These are phyloP conservation scores for Brachynemurus nebulosus DNA, from an alignment of 2,888 invertebrate species.

Conservation along the genomic window DNA sequence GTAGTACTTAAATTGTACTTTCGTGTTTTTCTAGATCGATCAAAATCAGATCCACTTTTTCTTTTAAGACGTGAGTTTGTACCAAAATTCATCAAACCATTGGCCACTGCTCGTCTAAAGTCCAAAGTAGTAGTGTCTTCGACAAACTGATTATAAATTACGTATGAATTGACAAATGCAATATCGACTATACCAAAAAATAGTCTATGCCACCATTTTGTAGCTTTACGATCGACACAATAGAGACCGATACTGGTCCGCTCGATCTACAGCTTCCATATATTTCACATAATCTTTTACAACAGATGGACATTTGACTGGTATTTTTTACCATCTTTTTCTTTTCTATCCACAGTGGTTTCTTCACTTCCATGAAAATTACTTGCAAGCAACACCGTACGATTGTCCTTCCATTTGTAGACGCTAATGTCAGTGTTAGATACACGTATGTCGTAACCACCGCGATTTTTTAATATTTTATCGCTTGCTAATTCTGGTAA, in stretches of 20 bases:
- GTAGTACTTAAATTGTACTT: background rate
- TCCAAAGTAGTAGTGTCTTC: background rate
- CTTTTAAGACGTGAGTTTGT: background rate
- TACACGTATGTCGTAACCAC: conserved; percentile 14
- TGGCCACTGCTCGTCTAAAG: background rate
- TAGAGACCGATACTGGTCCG: conserved; percentile 21
- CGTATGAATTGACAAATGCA: conserved; percentile 15
- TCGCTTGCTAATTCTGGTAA: no score
- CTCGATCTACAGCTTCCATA: conserved; percentile 18
- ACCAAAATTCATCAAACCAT: background rate
- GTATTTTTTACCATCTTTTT: conserved; percentile 15
- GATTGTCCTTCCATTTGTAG: conserved; percentile 17
- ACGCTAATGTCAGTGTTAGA: conserved; percentile 7
- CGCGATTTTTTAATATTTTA: no score
- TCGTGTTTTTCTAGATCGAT: background rate
- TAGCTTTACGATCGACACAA: conserved; percentile 23
- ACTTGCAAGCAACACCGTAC: conserved; percentile 12
- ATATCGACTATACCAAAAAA: conserved; percentile 22
- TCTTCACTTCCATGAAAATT: conserved; percentile 18
- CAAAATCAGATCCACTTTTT: background rate
- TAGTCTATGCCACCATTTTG: conserved; percentile 25
- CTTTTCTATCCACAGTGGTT: conserved; percentile 14
- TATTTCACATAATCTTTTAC: conserved; percentile 17
- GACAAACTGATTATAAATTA: background rate
- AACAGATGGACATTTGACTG: conserved; percentile 15